phyloP scores from a whole-genome alignment of 2,113 vertebrate genomes.

The Otis tarda region DNA sequence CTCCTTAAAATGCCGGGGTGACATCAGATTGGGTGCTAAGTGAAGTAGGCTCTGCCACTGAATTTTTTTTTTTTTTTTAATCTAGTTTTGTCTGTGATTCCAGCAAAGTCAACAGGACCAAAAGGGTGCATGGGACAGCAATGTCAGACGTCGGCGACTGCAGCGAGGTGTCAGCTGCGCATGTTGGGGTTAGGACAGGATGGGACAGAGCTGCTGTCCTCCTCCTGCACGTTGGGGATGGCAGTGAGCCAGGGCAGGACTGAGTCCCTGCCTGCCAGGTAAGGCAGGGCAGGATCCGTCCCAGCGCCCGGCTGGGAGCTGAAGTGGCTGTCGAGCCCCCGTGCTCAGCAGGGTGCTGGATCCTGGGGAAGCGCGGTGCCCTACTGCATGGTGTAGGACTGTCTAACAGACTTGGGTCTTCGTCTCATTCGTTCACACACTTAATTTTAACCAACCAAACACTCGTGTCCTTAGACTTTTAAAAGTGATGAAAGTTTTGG shows the following conservation, averaged over 20 bases:
- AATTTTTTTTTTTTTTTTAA: neutral
- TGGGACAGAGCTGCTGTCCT: neutral
- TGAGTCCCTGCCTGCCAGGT: neutral
- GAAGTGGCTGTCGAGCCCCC: neutral
- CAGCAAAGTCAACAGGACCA: neutral
- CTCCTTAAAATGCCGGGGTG: neutral
- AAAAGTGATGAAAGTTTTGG: neutral
- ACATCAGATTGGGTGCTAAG: neutral
- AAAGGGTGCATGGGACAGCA: neutral
- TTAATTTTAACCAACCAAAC: neutral
- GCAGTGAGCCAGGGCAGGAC: neutral
- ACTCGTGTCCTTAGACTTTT: neutral
- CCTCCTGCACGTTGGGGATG: accelerated
- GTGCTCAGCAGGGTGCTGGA: neutral
- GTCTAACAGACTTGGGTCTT: neutral
- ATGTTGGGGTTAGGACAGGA: neutral
- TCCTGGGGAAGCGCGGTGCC: neutral
- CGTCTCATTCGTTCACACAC: neutral
- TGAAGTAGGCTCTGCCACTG: neutral
- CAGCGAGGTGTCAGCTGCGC: neutral
- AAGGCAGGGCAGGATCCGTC: neutral
- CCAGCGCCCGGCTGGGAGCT: neutral
- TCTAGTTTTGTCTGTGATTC: neutral
- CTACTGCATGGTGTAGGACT: neutral
- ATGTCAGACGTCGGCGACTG: neutral